Base-by-base conservation (phyloP, 2,797 vertebrate genomes). In the Molossus alvarezi region DNA sequence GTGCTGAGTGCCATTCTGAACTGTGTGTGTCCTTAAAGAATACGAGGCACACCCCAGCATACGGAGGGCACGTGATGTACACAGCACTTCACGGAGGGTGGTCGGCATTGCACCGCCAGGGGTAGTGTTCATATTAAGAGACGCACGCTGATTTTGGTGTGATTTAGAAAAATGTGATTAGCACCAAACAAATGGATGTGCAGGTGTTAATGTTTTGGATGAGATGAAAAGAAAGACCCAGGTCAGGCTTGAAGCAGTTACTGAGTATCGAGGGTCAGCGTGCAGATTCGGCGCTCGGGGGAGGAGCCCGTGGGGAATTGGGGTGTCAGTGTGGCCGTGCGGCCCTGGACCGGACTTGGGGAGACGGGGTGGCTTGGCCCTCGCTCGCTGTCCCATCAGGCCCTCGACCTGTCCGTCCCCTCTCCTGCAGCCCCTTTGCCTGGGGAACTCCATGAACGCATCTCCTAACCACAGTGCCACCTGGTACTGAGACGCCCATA, bases 401-500 rank as follows among this genome's bases (percentile, higher is more conserved):
- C 41, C 4, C 41, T 45, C 41, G 41, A 45, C 41, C 41, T 6
- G 41, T 45, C 41, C 41, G 41, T 45, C 41, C 41, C 41, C 41
- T 45, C 41, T 45, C 41, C 27, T 53, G 0, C 29, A 10, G 58
- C 27, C 29, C 62, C 23, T 75, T 67, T 60, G 14, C 9, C 17
- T 45, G 45, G 20, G 1, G 3, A 29, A 29, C 41, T 60, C 41
- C 29, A 2, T 84, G 41, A 10, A 48, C 71, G 55, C 87, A 23
- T 15, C 18, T 77, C 82, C 45, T 37, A 58, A 5, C 51, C 9
- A 27, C 67, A 65, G 9, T 58, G 20, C 48, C 62, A 65, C 67
- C 73, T 73, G n/a, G 75, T 80, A 53, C 64, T 82, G 72, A 58
- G 27, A 33, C 58, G 18, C 20, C 75, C 73, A 91, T 93, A 73